Conservation (phyloP, 2,113 vertebrate species). For the Neotragus pygmaeus region DNA sequence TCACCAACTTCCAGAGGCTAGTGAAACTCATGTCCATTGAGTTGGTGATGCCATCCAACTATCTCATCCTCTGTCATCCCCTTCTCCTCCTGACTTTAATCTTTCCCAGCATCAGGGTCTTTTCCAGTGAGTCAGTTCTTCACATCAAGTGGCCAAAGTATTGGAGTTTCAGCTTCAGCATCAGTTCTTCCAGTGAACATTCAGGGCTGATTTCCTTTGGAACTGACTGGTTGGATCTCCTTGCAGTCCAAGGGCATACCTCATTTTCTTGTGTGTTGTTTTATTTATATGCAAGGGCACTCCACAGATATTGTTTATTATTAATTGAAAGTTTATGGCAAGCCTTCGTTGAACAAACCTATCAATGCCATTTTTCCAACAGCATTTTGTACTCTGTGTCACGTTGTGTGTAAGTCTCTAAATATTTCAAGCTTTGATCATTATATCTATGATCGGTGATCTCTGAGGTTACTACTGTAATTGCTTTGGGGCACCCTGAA, state of each 20-base stretch:
- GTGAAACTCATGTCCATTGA: not conserved
- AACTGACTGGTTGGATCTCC: not conserved
- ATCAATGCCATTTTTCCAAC: not conserved
- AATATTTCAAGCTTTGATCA: not conserved
- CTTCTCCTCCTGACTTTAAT: not conserved
- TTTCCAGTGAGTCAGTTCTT: not conserved
- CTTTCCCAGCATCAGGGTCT: not conserved
- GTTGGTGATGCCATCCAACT: rapidly evolving
- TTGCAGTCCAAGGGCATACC: not conserved
- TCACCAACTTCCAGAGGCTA: not conserved
- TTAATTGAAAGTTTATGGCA: not conserved
- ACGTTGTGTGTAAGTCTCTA: not conserved
- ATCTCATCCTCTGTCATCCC: not conserved
- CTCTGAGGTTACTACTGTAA: not conserved
- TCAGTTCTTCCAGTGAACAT: not conserved
- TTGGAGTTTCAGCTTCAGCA: not conserved
- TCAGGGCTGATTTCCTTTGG: not conserved
- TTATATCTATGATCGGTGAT: not conserved
- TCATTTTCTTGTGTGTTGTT: not conserved
- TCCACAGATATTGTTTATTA: not conserved
- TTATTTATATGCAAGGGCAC: not conserved
- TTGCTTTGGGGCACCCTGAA: not conserved
- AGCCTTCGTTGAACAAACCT: not conserved
- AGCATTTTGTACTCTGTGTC: not conserved
- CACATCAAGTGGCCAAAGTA: not conserved